phyloP scores from a whole-genome alignment of 2,888 invertebrate genomes.

The Xanthia togata region DNA sequence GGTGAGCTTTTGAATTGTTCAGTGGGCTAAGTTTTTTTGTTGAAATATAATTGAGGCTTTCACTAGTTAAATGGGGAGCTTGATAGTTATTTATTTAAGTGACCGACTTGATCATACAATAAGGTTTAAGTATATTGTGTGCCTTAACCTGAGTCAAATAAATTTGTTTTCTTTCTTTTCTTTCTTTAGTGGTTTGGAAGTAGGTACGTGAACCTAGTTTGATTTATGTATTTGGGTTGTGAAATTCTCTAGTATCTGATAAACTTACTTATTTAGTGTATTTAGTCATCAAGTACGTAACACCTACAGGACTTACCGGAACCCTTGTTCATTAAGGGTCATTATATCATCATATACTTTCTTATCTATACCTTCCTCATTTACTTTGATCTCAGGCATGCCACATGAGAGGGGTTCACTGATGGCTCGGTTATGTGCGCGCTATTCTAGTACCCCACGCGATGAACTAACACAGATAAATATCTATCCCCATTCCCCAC shows the following conservation, averaged over 20 bases:
- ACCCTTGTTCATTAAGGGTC: conserved; percentile 25
- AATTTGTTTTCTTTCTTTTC: too few relatives aligned
- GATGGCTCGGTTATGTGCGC: conserved; percentile 42
- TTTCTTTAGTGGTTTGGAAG: not conserved
- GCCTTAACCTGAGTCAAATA: too few relatives aligned
- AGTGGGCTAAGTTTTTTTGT: conserved; percentile 40
- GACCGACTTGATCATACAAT: not conserved
- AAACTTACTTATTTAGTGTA: not conserved
- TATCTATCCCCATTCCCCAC: conserved; percentile 39
- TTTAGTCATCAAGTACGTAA: not conserved
- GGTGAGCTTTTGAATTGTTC: conserved; percentile 42
- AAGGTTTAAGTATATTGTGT: conserved; percentile 7
- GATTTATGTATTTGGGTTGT: conserved; percentile 2
- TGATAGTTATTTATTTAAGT: conserved; percentile 36
- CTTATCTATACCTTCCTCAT: conserved; percentile 22
- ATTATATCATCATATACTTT: conserved; percentile 30
- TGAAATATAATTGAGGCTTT: conserved; percentile 45
- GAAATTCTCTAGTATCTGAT: not conserved
- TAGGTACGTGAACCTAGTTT: conserved; percentile 3
- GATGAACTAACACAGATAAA: conserved; percentile 47
- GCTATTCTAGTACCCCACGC: conserved; percentile 52
- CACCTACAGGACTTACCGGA: not conserved
- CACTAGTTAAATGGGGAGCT: conserved; percentile 21
- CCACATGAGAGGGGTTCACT: conserved; percentile 46
- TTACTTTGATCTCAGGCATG: conserved; percentile 56